Base-by-base conservation (phyloP, 2,888 invertebrate species). In the Trichopria drosophilae region DNA sequence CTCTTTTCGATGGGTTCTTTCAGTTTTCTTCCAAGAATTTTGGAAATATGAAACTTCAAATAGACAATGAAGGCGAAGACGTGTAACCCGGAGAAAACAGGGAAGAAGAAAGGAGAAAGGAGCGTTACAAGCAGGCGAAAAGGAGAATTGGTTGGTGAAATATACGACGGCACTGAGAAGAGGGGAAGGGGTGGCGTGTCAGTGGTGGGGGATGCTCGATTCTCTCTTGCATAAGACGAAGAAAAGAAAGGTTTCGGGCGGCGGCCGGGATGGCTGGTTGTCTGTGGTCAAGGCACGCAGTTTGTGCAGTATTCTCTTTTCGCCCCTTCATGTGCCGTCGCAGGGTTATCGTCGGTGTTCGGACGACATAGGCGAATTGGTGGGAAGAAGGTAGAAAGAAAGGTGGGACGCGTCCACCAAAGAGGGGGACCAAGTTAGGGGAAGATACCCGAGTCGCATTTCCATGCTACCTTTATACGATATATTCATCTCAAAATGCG, bases 201-300 rank as follows among this genome's bases (percentile, higher is more conserved):
- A n/a, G n/a, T n/a, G 51, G 51, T 32, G 41, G 42, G 22, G 34
- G 51, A 22, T 23, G 58, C 47, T 12, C 23, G 6, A 41, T n/a
- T n/a, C n/a, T n/a, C n/a, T n/a, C n/a, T n/a, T 55, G 51, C 42
- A 56, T 57, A 61, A 60, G 61, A 62, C 63, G 61, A 55, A 58
- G 57, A 55, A 58, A 58, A 57, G 58, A n/a, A 55, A 60, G 51
- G 64, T 65, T 71, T 69, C 67, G 71, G 71, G 72, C 72, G 71
- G 69, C 68, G 68, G 72, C 69, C 61, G 57, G 65, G 64, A 61
- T 61, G 61, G 59, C 63, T 64, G 67, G 68, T 72, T 72, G 72
- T 68, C 72, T 65, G 70, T 72, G 72, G 72, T 72, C 72, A 72
- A 72, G 72, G 66, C 67, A 66, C 66, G 64, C 67, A 66, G 66